Evolutionary conservation across 2,888 invertebrate species (phyloP).

Genomic region (Cheilosia soror): DNA sequence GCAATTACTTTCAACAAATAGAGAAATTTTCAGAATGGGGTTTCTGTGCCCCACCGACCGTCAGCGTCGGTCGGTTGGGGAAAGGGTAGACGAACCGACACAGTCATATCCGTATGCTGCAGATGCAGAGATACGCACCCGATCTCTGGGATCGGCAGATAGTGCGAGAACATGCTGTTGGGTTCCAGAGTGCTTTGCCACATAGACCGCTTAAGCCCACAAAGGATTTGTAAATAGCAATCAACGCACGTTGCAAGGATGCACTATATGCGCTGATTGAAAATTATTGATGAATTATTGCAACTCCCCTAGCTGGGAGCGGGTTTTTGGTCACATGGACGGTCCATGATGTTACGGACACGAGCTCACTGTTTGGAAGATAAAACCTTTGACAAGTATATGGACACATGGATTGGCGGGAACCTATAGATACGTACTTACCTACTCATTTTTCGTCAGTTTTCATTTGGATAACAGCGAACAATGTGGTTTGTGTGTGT

Average conservation of each 20-base stretch:
- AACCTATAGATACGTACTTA: background rate
- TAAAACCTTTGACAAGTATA: conserved; percentile 70
- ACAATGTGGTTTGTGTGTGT: background rate
- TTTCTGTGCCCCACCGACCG: background rate
- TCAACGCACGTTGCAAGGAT: conserved; percentile 73
- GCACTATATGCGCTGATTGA: conserved; percentile 72
- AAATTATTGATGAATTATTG: conserved; percentile 74
- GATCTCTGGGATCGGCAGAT: conserved; percentile 27
- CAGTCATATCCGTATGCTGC: conserved; percentile 27
- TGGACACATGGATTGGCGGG: conserved; percentile 4
- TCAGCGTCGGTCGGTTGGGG: background rate
- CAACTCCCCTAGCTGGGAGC: conserved; percentile 1
- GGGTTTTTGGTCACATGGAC: conserved; percentile 18
- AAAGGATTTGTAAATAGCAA: conserved; percentile 75
- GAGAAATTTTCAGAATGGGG: conserved; percentile 55
- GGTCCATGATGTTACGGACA: conserved; percentile 7
- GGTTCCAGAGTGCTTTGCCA: conserved; percentile 38
- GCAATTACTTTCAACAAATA: conserved; percentile 74
- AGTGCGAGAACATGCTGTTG: conserved; percentile 37
- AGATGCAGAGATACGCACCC: conserved; percentile 13
- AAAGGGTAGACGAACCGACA: conserved; percentile 4
- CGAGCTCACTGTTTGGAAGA: background rate
- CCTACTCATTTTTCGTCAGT: conserved; percentile 9
- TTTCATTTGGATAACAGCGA: background rate
- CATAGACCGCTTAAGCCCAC: conserved; percentile 67